Conservation (phyloP, 2,888 invertebrate genomes). For the Meiosimyza platycephala region DNA sequence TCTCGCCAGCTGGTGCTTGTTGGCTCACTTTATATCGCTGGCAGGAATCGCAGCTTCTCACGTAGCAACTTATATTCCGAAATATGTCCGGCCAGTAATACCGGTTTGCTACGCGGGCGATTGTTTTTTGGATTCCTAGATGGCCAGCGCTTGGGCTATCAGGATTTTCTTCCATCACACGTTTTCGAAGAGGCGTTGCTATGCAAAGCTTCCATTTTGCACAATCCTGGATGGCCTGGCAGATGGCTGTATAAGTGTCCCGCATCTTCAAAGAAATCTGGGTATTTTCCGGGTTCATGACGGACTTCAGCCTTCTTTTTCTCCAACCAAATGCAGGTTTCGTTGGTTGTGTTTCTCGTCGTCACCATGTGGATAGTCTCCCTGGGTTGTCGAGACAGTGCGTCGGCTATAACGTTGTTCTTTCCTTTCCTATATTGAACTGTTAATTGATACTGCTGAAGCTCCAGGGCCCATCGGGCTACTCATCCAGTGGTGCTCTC, state of each 20-base stretch:
- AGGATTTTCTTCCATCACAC: slow-evolving; percentile 22
- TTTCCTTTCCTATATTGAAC: no score
- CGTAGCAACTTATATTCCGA: slow-evolving; percentile 1
- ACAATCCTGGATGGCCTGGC: background rate
- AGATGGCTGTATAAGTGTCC: slow-evolving; percentile 18
- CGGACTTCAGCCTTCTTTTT: background rate
- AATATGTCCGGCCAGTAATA: slow-evolving; percentile 34
- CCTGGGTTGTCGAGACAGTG: no score
- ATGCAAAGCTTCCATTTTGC: slow-evolving; percentile 24
- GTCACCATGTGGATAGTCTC: no score
- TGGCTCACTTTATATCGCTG: slow-evolving; percentile 19
- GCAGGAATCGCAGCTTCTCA: slow-evolving; percentile 17
- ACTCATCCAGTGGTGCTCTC: no score
- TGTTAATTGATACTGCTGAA: no score
- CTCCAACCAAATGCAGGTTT: background rate
- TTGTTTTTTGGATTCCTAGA: slow-evolving; percentile 24
- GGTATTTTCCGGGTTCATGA: background rate
- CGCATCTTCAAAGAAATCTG: slow-evolving; percentile 1
- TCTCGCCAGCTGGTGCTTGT: no score
- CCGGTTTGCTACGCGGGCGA: background rate
- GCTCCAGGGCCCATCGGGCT: no score
- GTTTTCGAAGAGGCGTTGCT: background rate
- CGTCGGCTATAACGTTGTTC: background rate
- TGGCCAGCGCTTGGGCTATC: slow-evolving; percentile 10
- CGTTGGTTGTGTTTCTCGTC: no score